Evolutionary conservation across 2,797 vertebrate genomes (phyloP), one percentile per base, ranked within the genome.

Genomic region (Mormyrus hasselquistii): DNA sequence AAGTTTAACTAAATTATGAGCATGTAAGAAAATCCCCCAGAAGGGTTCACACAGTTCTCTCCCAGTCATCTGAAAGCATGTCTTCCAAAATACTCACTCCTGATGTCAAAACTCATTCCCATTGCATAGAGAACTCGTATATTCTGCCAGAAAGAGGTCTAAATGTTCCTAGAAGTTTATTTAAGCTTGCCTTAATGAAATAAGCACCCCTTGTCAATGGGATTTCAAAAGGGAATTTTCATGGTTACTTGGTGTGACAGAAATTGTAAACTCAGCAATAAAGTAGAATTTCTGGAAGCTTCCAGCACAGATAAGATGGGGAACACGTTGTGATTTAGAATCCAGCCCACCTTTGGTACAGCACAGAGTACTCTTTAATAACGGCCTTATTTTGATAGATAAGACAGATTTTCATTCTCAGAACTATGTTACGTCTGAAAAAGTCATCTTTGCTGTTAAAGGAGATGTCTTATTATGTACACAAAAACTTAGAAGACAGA

Each of bases 41-140:
- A 92, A 89, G 90, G 88, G 88, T 90, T 87, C 89, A 89, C 89
- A 87, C 90, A 88, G 84, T 89, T 85, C 34, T 49, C 87, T 89
- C 90, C 91, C 92, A 89, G 91, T 92, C 91, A 88, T 91, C 91
- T 88, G 90, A 91, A 91, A 2, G 86, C 93, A 95, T 94, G 94
- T 93, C 94, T 95, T 95, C 94, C 94, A 94, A 90, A 89, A 88
- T 88, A 95, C 93, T 95, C 94, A 94, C 89, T 90, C 90, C 88
- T 87, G 90, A 91, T 93, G 92, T 92, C 92, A 88, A 38, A 53
- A 65, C 65, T 90, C 89, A 87, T 87, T 89, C 29, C 49, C 44
- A 38, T 8, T 22, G 62, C 69, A 59, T 25, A 7, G 86, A 50
- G 69, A 88, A 88, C 90, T 88, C 84, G 79, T 90, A 87, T 87